These are phyloP conservation scores for Stercorarius parasiticus DNA, from an alignment of 2,113 vertebrate species.

Conservation along the genomic window DNA sequence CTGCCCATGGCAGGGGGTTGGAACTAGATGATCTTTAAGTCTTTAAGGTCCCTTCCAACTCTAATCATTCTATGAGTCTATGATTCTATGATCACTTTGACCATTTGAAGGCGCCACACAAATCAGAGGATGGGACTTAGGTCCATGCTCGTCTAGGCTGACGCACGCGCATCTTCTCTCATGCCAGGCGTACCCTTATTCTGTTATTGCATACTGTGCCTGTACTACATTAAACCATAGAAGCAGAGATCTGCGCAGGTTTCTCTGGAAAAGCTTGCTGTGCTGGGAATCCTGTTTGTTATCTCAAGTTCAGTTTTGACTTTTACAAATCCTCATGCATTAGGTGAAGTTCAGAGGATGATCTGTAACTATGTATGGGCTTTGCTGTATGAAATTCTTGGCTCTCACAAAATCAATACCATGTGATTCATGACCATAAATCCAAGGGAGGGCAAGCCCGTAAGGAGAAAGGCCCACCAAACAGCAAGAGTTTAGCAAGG, in stretches of 20 bases:
- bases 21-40: background rate
- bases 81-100: background rate
- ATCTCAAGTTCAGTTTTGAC: background rate
- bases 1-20: background rate
- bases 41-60: background rate
- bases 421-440: background rate
- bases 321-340: background rate
- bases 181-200: background rate
- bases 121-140: background rate
- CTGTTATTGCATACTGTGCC: background rate
- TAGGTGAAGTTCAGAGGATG: background rate
- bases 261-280: background rate
- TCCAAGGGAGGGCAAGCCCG: background rate
- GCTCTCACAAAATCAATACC: background rate
- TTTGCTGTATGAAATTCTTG: background rate
- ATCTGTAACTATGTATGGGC: background rate
- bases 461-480: background rate
- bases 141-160: background rate
- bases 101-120: background rate
- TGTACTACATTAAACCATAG: background rate
- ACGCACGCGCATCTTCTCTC: accelerated
- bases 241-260: background rate
- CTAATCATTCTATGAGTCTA: background rate
- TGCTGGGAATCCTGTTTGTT: background rate
- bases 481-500: background rate